Evolutionary conservation across 2,113 vertebrate species (phyloP).

Genomic region (Indri indri): DNA sequence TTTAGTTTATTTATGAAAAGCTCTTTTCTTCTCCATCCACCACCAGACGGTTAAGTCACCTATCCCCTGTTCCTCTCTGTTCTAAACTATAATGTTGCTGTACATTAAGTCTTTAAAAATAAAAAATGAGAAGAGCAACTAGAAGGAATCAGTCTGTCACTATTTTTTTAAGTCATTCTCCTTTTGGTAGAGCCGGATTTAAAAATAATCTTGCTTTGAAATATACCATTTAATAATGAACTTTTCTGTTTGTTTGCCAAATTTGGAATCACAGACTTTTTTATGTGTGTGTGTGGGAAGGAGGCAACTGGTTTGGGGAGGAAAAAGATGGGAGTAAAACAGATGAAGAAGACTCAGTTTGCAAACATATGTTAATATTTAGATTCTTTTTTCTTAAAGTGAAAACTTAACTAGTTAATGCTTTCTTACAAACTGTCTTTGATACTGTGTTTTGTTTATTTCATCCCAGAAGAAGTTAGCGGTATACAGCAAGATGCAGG

Average conservation of each 20-base stretch:
- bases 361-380: slow-evolving; percentile 72
- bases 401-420: slow-evolving; percentile 73
- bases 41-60: neutral
- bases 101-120: neutral
- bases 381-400: slow-evolving; percentile 46
- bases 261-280: slow-evolving; percentile 7
- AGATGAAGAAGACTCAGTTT: slow-evolving; percentile 57
- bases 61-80: neutral
- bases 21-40: slow-evolving; percentile 14
- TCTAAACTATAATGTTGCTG: neutral
- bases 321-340: neutral
- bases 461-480: slow-evolving; percentile 90
- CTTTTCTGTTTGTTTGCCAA: neutral
- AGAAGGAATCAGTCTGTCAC: neutral
- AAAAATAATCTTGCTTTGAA: neutral
- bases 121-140: neutral
- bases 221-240: neutral
- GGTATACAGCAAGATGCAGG: slow-evolving; percentile 96
- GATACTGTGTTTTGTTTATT: slow-evolving; percentile 81
- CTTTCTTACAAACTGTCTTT: slow-evolving; percentile 66
- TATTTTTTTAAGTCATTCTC: neutral
- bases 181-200: neutral
- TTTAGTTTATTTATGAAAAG: slow-evolving; percentile 72
- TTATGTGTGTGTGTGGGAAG: neutral
- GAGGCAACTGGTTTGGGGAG: slow-evolving; percentile 33